Evolutionary conservation across 2,113 vertebrate species (phyloP), one percentile per base, ranked within the genome.

Genomic region (Gasterosteus aculeatus): DNA sequence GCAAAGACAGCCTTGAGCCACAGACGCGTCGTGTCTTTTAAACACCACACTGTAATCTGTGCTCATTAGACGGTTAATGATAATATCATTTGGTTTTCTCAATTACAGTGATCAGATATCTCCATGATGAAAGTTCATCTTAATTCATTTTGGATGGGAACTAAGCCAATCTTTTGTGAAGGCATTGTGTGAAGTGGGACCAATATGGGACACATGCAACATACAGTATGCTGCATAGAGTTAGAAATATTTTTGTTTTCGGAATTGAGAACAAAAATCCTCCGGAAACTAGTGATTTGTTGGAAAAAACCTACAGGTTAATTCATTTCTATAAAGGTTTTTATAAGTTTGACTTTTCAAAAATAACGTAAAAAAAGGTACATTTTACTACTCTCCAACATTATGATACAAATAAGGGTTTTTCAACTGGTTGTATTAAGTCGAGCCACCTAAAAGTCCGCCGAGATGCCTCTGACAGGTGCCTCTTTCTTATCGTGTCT

Each of bases 1-100:
- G 76, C 22, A 31, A 19, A 64, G 62, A 54, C 74, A 8, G 26
- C 41, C 49, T 12, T 33, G 19, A 82, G 38, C 70, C 49, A 8
- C 51, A 60, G 49, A 47, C 8, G 39, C 31, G n/a, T 49, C n/a
- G 18, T 31, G 67, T 49, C 26, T 38, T 38, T 38, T 38, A 38
- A 26, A 18, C 38, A 57, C 16, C 33, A 35, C 14, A 18, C 18
- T 9, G 6, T 16, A 22, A 47, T 72, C 63, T 35, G 66, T 8
- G 7, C 63, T 51, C 67, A 35, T 46, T 44, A 41, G 26, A 60
- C 7, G 3, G n/a, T 46, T 46, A 26, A 69, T 0, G 22, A 61
- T 62, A 31, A n/a, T 51, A 12, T 46, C 2, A 9, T 79, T n/a
- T 63, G 33, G 67, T 71, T 53, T 26, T 72, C 6, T 31, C 22